Evolutionary conservation across 2,113 vertebrate species (phyloP).

Genomic region (Globicephala melas): DNA sequence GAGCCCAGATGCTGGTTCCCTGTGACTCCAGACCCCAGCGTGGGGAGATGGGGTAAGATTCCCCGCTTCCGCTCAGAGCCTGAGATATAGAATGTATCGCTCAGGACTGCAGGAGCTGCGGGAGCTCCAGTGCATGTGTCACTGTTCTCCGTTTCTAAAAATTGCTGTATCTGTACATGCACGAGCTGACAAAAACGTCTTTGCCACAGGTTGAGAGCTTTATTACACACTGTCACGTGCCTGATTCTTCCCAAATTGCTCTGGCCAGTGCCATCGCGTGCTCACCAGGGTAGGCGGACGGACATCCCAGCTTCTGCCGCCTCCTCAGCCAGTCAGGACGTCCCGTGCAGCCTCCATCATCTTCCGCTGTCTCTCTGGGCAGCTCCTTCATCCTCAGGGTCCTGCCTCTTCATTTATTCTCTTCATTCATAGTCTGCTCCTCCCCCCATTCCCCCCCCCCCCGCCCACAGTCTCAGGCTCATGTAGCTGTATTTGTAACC

Average conservation of each 20-base stretch:
- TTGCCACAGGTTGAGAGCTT: conserved; percentile 14
- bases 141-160: conserved; percentile 54
- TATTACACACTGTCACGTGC: neutral
- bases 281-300: no score
- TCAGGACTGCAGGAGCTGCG: neutral
- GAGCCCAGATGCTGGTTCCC: neutral
- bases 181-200: conserved; percentile 62
- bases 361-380: accelerated
- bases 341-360: accelerated
- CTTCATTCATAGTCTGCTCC: no score
- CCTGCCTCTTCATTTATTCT: neutral
- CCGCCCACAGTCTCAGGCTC: neutral
- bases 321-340: neutral
- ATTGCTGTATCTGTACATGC: conserved; percentile 61
- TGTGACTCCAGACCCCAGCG: accelerated
- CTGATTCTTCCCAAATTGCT: neutral
- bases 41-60: neutral
- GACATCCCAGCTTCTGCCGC: neutral
- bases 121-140: conserved; percentile 44
- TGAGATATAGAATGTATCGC: neutral
- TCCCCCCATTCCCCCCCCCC: accelerated
- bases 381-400: neutral
- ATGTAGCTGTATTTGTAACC: neutral
- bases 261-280: accelerated
- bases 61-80: neutral